Evolutionary conservation across 2,888 invertebrate species (phyloP), one percentile per base, ranked within the genome.

Genomic region (Chloroclystis v-ata): DNA sequence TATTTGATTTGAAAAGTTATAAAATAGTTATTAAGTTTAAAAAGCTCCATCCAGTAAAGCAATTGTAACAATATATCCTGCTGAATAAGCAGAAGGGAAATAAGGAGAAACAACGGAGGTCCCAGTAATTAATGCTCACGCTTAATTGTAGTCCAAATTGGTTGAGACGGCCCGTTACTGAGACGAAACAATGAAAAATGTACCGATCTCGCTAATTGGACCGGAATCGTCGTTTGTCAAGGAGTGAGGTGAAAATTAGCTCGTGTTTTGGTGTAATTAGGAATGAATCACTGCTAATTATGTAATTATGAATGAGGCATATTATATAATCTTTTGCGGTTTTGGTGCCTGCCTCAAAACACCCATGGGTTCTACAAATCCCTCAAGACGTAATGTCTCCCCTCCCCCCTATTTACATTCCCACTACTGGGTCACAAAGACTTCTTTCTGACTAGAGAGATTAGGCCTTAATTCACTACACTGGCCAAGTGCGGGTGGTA

Each of bases 71-170:
- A 67, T 64, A 63, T 63, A 69, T 69, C 69, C 65, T 69, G 78
- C 81, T 80, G 83, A 83, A 82, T 82, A 84, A 85, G 85, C 83
- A 80, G 84, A 79, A 79, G 78, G 76, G 79, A 83, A 86, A 84
- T 79, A 84, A 82, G 78, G 74, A 75, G 60, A 56, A 59, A 54
- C 41, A 61, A 67, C 58, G 67, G 70, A 70, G 77, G 75, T 72
- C 75, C 75, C 77, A 72, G 78, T 82, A 86, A 85, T 86, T 82
- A 85, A 83, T 85, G 83, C 82, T 82, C 77, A 81, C 82, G 73
- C 82, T 85, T 84, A 84, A 86, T 85, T 84, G 82, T 80, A 69
- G 66, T 63, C 69, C 57, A 74, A 81, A 82, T 78, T 80, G 76
- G 73, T 67, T 62, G 68, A 72, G 76, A 79, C 72, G 64, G 71